Conservation (phyloP, 2,797 vertebrate genomes). For the Cephalopachus bancanus region DNA sequence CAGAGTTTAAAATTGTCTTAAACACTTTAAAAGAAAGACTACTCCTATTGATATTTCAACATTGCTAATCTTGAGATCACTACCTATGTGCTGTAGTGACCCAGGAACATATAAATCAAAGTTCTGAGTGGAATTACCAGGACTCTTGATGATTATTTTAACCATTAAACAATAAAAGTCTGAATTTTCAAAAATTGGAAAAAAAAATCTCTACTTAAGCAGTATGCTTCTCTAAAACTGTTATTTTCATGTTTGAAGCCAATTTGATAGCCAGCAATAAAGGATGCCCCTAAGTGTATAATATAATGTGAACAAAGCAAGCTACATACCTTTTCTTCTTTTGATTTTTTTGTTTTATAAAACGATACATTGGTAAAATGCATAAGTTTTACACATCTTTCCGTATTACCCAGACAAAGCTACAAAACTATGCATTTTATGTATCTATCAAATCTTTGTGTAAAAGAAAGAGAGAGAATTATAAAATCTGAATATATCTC, state of each 20-base stretch:
- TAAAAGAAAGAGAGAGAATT: background rate
- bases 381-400: background rate
- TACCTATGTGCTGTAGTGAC: constrained; percentile 16
- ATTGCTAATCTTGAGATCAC: background rate
- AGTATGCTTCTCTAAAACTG: background rate
- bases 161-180: background rate
- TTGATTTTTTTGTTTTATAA: background rate
- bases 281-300: rapidly evolving
- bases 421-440: background rate
- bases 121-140: background rate
- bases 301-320: background rate
- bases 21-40: constrained; percentile 59
- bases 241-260: background rate
- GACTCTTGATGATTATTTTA: background rate
- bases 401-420: background rate
- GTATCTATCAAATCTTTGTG: background rate
- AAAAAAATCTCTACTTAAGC: background rate
- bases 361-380: background rate
- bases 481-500: background rate
- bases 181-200: background rate
- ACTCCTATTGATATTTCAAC: background rate
- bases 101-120: background rate
- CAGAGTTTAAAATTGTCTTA: constrained; percentile 8
- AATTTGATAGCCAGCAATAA: background rate
- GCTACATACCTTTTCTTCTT: too few species aligned